A percentile compares a stretch with the other conserved stretches of the same genome.
These are phyloP conservation scores for Eupithecia centaureata DNA, from an alignment of 2,888 invertebrate genomes.

Conservation along the genomic window DNA sequence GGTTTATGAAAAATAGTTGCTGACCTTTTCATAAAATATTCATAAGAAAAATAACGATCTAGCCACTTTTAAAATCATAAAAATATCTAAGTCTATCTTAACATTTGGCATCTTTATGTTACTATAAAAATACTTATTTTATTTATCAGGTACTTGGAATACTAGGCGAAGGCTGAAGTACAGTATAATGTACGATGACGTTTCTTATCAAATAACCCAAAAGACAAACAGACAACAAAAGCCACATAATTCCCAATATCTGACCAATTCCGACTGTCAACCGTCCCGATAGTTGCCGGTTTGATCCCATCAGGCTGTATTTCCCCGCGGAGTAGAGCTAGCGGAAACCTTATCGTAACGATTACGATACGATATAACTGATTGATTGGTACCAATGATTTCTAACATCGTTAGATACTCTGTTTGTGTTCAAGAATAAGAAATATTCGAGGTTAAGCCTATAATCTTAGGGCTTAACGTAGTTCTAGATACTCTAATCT, in stretches of 20 bases:
- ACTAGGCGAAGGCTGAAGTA: neutral
- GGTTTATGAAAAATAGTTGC: no score
- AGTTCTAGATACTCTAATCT: no score
- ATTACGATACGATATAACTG: neutral
- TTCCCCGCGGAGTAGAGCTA: conserved; percentile 24
- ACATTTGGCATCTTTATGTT: no score
- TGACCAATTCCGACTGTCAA: conserved; percentile 26
- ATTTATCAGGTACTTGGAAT: neutral
- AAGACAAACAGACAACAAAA: conserved; percentile 2
- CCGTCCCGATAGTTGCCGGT: conserved; percentile 15
- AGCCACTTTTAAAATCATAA: no score
- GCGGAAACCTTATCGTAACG: neutral
- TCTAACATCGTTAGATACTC: neutral
- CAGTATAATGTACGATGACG: neutral
- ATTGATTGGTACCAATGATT: neutral
- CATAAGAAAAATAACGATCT: no score
- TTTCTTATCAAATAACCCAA: neutral
- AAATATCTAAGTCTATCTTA: no score
- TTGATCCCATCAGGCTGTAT: conserved; percentile 26
- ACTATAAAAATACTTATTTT: no score
- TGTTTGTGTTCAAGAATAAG: neutral
- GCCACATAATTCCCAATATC: conserved; percentile 21
- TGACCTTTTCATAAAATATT: no score
- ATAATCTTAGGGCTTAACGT: no score
- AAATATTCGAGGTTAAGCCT: no score